Base-by-base conservation (phyloP, 1,140 invertebrate species). In the Caenorhabditis latens region DNA sequence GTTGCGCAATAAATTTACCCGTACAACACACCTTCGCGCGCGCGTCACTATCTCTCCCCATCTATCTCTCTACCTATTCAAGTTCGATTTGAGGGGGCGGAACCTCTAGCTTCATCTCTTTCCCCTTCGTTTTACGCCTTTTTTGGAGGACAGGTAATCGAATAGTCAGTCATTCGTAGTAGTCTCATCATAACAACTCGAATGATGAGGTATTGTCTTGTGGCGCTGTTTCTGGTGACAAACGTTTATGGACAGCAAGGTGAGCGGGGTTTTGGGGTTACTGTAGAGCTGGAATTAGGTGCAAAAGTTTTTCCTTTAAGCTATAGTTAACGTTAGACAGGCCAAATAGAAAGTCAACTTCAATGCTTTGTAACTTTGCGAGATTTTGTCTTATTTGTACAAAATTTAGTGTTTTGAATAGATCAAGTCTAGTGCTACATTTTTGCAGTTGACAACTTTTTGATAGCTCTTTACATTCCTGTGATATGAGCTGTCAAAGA, bases 21-120 rank as follows among this genome's bases (percentile, higher is more conserved):
- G 32, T 32, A 32, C 32, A n/a, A 11, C 21, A 4, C n/a, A 11
- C 24, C 46, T 43, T 5, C n/a, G 14, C 65, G 65, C 16, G 13
- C 16, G 11, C 50, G 57, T 14, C 63, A 67, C 46, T 79, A 79
- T 79, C 71, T 79, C 71, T 50, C 53, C 50, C 71, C n/a, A 79
- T 79, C 71, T 79, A 32, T 32, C 32, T 32, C 32, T 32, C 0
- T 32, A n/a, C 2, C 71, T 50, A 50, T 79, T 79, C 71, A 79
- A 79, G 71, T 79, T 79, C 46, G 21, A 50, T 32, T 32, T 32
- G 32, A n/a, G 46, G 43, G 71, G 71, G 71, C 46, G 71, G 71
- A 46, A 79, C 53, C 40, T 16, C 50, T 11, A 79, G 71, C 71
- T 48, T 79, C 21, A 53, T 42, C 67, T 75, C 40, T 65, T 40